phyloP scores from a whole-genome alignment of 2,797 vertebrate species.

The Sitta carolinensis region DNA sequence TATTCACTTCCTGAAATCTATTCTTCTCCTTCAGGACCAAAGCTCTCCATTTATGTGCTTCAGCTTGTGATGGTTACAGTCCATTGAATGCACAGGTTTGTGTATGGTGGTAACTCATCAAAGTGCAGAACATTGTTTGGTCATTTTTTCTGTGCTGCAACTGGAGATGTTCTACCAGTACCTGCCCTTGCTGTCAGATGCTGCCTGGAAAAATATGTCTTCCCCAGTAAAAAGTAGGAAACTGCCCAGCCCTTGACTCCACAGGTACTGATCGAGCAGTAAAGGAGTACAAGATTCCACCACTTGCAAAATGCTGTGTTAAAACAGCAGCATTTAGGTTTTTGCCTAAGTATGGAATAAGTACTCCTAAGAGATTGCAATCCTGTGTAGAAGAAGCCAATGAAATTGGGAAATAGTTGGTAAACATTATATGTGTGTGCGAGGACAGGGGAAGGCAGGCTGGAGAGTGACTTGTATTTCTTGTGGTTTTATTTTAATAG shows the following conservation, averaged over 20 bases:
- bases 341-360: not conserved
- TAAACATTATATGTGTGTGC: not conserved
- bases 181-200: not conserved
- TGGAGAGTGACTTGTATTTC: not conserved
- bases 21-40: not conserved
- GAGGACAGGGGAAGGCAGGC: not conserved
- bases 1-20: not conserved
- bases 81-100: not conserved
- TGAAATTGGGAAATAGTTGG: not conserved
- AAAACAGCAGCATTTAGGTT: not conserved
- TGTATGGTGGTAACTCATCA: not conserved
- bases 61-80: not conserved
- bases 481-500: not conserved
- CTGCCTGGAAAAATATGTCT: not conserved
- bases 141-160: not conserved
- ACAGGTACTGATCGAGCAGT: rapidly evolving
- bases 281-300: not conserved
- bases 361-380: not conserved
- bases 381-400: not conserved
- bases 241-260: not conserved
- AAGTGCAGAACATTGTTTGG: not conserved
- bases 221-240: not conserved
- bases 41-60: not conserved
- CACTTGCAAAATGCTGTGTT: not conserved
- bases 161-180: not conserved